Conservation (phyloP, 2,888 invertebrate species). For the Molorchus minor region DNA sequence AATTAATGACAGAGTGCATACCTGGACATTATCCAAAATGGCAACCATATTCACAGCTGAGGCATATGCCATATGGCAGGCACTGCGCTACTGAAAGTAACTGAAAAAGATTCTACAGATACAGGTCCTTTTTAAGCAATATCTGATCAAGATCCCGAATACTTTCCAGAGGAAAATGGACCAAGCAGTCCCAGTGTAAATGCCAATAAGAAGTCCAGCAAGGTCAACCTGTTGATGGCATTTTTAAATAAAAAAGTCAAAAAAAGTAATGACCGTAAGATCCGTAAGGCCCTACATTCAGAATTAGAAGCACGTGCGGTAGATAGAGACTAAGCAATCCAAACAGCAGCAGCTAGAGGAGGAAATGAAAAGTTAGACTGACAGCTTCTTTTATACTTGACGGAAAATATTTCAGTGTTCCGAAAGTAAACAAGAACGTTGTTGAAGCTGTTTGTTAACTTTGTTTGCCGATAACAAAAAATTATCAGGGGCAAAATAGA, state of each 20-base stretch:
- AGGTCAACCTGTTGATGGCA: neutral
- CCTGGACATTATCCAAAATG: too few relatives aligned
- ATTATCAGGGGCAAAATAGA: neutral
- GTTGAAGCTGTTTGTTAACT: neutral
- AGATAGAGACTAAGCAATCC: neutral
- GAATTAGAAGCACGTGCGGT: neutral
- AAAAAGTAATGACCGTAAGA: neutral
- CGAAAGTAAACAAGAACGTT: neutral
- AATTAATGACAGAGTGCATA: too few relatives aligned
- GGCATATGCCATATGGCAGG: too few relatives aligned
- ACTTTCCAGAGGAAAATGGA: neutral
- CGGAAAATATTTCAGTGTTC: neutral
- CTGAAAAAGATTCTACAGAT: neutral
- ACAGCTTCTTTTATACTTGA: neutral
- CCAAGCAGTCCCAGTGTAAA: neutral
- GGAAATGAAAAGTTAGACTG: neutral
- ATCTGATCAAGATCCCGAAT: neutral
- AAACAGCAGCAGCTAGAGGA: neutral
- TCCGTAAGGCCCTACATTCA: neutral
- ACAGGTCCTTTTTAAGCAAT: neutral
- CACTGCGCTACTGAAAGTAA: too few relatives aligned
- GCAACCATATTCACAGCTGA: too few relatives aligned
- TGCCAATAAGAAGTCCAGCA: neutral
- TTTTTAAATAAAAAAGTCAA: neutral
- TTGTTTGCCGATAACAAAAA: neutral